Evolutionary conservation across 2,797 vertebrate species (phyloP), one percentile per base, ranked within the genome.

Genomic region (Gymnoscopelus braueri): DNA sequence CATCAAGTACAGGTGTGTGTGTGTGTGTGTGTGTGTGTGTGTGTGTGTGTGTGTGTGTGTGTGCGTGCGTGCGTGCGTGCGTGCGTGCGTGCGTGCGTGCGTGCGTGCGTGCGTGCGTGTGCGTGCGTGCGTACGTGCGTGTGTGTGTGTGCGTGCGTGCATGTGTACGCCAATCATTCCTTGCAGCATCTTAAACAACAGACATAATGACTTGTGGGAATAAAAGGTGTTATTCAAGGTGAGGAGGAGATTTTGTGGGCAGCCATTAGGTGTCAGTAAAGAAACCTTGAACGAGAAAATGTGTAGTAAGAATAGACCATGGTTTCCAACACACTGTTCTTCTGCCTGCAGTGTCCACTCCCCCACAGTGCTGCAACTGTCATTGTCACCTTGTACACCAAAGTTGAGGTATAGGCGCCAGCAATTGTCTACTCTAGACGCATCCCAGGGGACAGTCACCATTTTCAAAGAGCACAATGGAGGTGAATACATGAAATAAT

Each of bases 231-330:
- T 44, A 44, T 44, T 44, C 39, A 9, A 44, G 39, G 39, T 44
- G 39, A 44, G 39, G 19, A 19, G 19, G 39, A 44, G 39, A 44
- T 44, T 44, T 44, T 44, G 39, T 44, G 39, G 58, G 13, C 59
- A 72, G 80, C 88, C 87, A 79, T 83, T 85, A 85, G 89, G 79
- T 89, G 91, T 91, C 87, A 91, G 85, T 84, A 89, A 80, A 87
- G 83, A 87, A 83, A 78, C 68, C 80, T 19, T 60, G 26, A 56
- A 72, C 59, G 62, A 77, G 50, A 63, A 65, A 72, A 76, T 62
- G 58, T 19, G 2, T 55, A 61, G 57, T 58, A 53, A 59, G 39
- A 67, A 64, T 60, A 2, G 70, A n/a, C 70, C 77, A 61, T 26
- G 56, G 72, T 67, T 61, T 81, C 62, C 60, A 59, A 77, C 63